Evolutionary conservation across 2,797 vertebrate species (phyloP).

Genomic region (Atherinosoma microstoma): DNA sequence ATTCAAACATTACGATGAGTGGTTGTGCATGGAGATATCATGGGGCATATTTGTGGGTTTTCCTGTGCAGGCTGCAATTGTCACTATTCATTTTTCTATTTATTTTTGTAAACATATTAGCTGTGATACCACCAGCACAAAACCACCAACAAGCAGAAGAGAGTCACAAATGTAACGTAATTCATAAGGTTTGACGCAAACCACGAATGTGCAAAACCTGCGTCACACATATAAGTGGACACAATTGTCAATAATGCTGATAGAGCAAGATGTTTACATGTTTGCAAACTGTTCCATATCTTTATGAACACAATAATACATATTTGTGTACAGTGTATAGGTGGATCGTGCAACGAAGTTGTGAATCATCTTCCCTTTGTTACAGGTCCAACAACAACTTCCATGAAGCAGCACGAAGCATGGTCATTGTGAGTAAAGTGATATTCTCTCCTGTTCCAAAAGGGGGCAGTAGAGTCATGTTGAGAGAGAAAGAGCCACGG

Average conservation of each 20-base stretch:
- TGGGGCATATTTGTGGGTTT: background rate
- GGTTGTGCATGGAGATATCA: background rate
- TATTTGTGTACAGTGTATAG: background rate
- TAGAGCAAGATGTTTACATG: background rate
- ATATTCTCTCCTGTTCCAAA: conserved; percentile 36
- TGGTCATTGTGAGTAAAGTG: background rate
- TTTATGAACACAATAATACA: background rate
- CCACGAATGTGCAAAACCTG: background rate
- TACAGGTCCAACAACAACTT: too few relatives aligned
- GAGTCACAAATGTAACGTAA: background rate
- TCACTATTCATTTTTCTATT: too few relatives aligned
- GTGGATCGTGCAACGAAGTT: background rate
- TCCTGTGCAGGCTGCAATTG: background rate
- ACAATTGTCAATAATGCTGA: background rate
- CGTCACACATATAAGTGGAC: background rate
- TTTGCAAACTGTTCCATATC: background rate
- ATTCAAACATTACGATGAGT: too few relatives aligned
- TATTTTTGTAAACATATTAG: background rate
- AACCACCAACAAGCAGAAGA: background rate
- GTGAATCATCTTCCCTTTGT: too few relatives aligned
- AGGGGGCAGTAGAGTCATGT: conserved; percentile 78
- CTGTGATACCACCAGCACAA: background rate
- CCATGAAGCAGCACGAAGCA: too few relatives aligned
- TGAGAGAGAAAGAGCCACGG: background rate
- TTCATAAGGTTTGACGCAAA: background rate